Percentiles rank a stretch among this genome's conserved stretches.
Conservation (phyloP, 2,888 invertebrate genomes). For the Camptogramma bilineatum region DNA sequence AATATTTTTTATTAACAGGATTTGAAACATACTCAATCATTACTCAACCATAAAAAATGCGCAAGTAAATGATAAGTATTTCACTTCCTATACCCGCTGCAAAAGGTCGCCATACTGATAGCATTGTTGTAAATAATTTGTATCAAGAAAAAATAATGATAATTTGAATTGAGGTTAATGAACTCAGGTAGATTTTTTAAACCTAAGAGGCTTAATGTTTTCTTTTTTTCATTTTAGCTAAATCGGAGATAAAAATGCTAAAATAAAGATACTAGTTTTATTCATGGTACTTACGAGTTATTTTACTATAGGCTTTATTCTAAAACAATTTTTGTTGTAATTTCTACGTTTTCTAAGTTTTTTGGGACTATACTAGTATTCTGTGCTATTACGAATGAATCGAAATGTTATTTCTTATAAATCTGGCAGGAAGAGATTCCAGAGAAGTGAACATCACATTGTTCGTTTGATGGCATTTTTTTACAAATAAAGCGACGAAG, state of each 20-base stretch:
- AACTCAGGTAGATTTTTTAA: background rate
- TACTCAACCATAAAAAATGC: conserved; percentile 27
- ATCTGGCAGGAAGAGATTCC: too few species aligned
- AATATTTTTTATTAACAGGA: conserved; percentile 24
- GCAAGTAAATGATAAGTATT: conserved; percentile 30
- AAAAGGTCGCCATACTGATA: conserved; percentile 35
- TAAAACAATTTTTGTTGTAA: background rate
- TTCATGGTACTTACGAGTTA: too few species aligned
- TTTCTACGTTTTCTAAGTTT: background rate
- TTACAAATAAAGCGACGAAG: too few species aligned
- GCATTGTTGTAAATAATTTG: conserved; percentile 29
- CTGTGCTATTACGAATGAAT: too few species aligned
- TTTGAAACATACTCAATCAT: conserved; percentile 7
- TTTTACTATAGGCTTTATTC: background rate
- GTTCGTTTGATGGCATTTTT: too few species aligned
- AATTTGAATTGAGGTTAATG: background rate
- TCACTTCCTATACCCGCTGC: conserved; percentile 29
- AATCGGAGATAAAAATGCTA: too few species aligned
- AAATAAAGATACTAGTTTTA: too few species aligned
- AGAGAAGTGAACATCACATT: too few species aligned
- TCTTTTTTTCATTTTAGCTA: too few species aligned
- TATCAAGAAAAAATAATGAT: conserved; percentile 8
- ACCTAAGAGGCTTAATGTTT: too few species aligned
- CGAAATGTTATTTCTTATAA: too few species aligned
- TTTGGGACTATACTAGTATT: too few species aligned